Conservation (phyloP, 2,888 invertebrate genomes). For the Proisotoma minuta region DNA sequence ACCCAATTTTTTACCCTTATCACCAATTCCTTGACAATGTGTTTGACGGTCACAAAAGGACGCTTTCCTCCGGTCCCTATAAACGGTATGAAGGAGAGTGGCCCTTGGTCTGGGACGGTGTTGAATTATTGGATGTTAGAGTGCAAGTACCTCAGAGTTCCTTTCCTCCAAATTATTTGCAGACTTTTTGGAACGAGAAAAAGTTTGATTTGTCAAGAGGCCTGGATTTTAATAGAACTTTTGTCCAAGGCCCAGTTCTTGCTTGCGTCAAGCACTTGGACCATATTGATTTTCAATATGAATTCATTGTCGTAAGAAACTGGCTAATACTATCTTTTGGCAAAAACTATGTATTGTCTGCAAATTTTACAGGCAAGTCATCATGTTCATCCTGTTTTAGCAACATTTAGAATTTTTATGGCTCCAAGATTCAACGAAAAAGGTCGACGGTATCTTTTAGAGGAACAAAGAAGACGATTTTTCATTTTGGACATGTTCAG, state of each 20-base stretch:
- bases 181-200: slow-evolving; percentile 74
- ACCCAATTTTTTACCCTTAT: slow-evolving; percentile 80
- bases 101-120: slow-evolving; percentile 10
- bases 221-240: slow-evolving; percentile 61
- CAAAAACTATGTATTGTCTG: no score
- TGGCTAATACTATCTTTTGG: no score
- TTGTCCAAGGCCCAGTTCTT: slow-evolving; percentile 17
- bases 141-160: slow-evolving; percentile 1
- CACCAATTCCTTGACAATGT: slow-evolving; percentile 73
- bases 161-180: slow-evolving; percentile 55
- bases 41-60: slow-evolving; percentile 68
- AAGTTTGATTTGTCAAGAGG: slow-evolving; percentile 72
- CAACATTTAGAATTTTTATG: no score
- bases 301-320: slow-evolving; percentile 24
- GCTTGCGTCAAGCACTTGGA: slow-evolving; percentile 46
- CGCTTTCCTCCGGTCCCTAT: not conserved
- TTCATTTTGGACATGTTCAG: not conserved
- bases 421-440: not conserved
- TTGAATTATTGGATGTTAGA: not conserved
- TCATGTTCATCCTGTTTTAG: no score
- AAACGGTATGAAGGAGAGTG: slow-evolving; percentile 13
- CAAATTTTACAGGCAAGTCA: no score
- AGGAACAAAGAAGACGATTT: not conserved
- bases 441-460: not conserved
- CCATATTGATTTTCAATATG: slow-evolving; percentile 47